Base-by-base conservation (phyloP, 2,888 invertebrate genomes). In the Brachylomia viminalis region DNA sequence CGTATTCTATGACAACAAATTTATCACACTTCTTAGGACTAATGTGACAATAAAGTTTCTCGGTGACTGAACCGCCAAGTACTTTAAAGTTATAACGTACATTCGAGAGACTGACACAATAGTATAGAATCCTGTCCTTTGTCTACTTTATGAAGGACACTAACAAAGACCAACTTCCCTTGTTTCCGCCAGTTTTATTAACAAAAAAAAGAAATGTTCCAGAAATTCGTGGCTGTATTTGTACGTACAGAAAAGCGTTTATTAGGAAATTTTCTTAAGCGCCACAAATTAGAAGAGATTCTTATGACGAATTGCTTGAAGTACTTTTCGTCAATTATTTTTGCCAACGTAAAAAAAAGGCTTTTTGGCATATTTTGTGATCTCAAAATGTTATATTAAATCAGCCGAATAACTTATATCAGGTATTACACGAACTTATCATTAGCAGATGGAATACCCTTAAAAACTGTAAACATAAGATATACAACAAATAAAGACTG, bases 111-210 rank as follows among this genome's bases (percentile, higher is more conserved):
- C 58, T 30, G 67, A 13, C 75, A 38, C 77, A 70, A 64, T 79
- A 68, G 58, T 73, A 77, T 30, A 33, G 61, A 70, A 38, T 59
- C 74, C 77, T 68, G 75, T 30, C 78, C 75, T 81, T 86, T 87
- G 83, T 86, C 82, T 73, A 71, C 65, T 77, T 75, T 82, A 82
- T 87, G 74, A 75, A 61, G 62, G 68, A 52, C 62, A 66, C 67
- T 77, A 82, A 82, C 86, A 84, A 87, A 84, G 80, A 76, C 73
- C 52, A 84, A 86, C 75, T 79, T 80, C 65, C 75, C 70, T 75
- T 72, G 49, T 80, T 82, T 84, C 78, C 75, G 61, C 42, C 68
- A 75, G 70, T 82, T 85, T 82, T 82, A 79, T 85, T 76, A 78
- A 81, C 62, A 73, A 87, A 80, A 76, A 76, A 83, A 86, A 77